Evolutionary conservation across 2,113 vertebrate genomes (phyloP).

Genomic region (Takifugu flavidus): DNA sequence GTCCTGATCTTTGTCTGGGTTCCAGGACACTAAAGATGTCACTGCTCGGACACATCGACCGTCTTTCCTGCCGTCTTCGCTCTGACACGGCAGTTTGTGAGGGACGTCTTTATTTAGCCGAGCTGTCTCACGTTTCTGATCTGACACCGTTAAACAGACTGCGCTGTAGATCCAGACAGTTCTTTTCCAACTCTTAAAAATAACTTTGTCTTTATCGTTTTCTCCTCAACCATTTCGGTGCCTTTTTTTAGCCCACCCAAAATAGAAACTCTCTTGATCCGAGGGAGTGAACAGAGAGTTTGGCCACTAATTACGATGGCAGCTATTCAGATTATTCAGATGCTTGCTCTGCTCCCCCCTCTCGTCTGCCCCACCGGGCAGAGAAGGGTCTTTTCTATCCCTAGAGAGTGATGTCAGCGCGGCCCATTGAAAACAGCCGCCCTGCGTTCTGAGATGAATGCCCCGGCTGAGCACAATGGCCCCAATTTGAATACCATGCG

Average conservation of each 20-base stretch:
- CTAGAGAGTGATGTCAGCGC: constrained; percentile 74
- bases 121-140: constrained; percentile 26
- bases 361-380: constrained; percentile 44
- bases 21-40: too few species aligned
- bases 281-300: constrained; percentile 36
- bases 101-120: constrained; percentile 31
- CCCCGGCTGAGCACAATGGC: constrained; percentile 74
- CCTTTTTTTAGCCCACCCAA: constrained; percentile 14
- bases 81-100: neutral
- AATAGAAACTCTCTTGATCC: constrained; percentile 31
- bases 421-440: constrained; percentile 75
- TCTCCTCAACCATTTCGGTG: constrained; percentile 13
- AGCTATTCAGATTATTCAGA: constrained; percentile 73
- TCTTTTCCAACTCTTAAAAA: constrained; percentile 12
- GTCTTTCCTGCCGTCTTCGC: too few species aligned
- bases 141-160: constrained; percentile 24
- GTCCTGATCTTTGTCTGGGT: too few species aligned
- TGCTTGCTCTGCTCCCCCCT: constrained; percentile 63
- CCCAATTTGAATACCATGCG: constrained; percentile 80
- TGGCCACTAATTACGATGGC: constrained; percentile 62
- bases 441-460: constrained; percentile 71
- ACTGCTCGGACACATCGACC: too few species aligned
- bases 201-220: constrained; percentile 3
- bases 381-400: constrained; percentile 76
- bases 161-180: constrained; percentile 3